These are phyloP conservation scores for Microctenopoma lineatum DNA, from an alignment of 2,797 vertebrate genomes.

Conservation along the genomic window DNA sequence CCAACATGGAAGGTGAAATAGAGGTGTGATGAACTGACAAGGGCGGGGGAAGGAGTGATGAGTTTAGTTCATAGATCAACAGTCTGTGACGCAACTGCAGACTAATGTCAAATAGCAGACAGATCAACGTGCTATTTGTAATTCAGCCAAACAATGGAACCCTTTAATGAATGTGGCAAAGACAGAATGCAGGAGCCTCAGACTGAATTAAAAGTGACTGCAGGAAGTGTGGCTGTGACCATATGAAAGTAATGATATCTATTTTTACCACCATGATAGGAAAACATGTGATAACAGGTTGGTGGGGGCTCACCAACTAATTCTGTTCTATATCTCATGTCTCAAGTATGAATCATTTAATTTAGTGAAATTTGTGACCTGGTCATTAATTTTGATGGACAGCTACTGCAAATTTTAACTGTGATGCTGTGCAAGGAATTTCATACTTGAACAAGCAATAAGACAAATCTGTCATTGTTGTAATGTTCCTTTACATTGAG, in stretches of 20 bases:
- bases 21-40: neutral
- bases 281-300: slow-evolving; percentile 26
- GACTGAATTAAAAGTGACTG: slow-evolving; percentile 33
- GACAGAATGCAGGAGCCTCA: slow-evolving; percentile 39
- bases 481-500: neutral
- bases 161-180: slow-evolving; percentile 63
- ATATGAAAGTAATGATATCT: slow-evolving; percentile 48
- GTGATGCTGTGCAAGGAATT: neutral
- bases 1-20: neutral
- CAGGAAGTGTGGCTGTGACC: slow-evolving; percentile 21
- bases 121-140: slow-evolving; percentile 54
- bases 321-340: neutral
- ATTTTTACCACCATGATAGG: slow-evolving; percentile 41
- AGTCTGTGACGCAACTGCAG: neutral
- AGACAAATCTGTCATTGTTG: neutral
- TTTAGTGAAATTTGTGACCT: neutral
- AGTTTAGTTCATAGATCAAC: neutral
- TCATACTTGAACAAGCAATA: neutral
- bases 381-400: neutral
- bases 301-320: neutral
- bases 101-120: slow-evolving; percentile 9
- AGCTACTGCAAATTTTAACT: neutral
- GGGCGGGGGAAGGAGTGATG: neutral
- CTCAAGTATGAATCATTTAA: neutral
- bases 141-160: slow-evolving; percentile 29